These are phyloP conservation scores for Acanthosoma haemorrhoidale DNA, from an alignment of 2,888 invertebrate genomes.

Conservation along the genomic window DNA sequence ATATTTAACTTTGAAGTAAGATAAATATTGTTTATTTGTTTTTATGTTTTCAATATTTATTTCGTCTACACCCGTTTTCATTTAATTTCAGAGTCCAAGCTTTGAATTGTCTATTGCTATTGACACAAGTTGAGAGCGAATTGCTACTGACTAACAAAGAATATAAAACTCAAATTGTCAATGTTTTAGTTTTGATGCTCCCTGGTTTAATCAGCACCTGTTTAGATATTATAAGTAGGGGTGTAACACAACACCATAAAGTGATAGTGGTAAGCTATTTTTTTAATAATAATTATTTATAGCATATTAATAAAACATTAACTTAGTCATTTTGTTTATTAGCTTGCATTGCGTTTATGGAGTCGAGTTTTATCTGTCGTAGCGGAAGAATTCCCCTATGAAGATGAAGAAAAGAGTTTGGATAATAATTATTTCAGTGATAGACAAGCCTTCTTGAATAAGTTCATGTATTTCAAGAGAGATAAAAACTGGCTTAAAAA, in stretches of 20 bases:
- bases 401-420: background rate
- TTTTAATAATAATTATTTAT: constrained; percentile 6
- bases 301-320: background rate
- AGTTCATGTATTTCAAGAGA: constrained; percentile 42
- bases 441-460: background rate
- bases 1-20: constrained; percentile 57
- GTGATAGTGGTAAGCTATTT: constrained; percentile 53
- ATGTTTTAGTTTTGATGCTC: constrained; percentile 57
- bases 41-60: background rate
- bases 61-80: background rate
- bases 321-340: background rate
- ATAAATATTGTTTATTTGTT: background rate
- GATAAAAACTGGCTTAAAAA: constrained; percentile 55
- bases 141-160: constrained; percentile 48
- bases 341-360: constrained; percentile 20
- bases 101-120: constrained; percentile 57
- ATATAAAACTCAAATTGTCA: constrained; percentile 51
- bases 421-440: background rate
- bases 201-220: constrained; percentile 60
- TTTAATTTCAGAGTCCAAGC: constrained; percentile 44
- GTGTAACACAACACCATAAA: constrained; percentile 58
- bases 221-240: constrained; percentile 54
- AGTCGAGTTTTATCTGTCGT: background rate
- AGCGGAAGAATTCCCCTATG: background rate
- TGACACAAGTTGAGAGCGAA: constrained; percentile 54